Percentiles rank a stretch among this genome's conserved stretches.
Conservation (phyloP, 2,797 vertebrate genomes). For the Acanthis flammea region DNA sequence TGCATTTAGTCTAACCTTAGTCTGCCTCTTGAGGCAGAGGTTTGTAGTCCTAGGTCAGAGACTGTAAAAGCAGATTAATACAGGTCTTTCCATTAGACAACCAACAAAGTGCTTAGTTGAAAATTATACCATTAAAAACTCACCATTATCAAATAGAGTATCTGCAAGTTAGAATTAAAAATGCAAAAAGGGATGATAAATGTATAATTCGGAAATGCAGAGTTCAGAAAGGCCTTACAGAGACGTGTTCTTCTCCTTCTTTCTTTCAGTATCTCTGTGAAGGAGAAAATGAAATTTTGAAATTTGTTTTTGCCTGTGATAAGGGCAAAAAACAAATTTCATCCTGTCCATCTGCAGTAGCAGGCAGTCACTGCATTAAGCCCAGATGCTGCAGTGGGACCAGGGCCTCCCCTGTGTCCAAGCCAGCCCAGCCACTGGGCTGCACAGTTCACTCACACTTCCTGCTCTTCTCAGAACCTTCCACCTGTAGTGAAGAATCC, state of each 20-base stretch:
- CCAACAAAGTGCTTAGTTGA: not conserved
- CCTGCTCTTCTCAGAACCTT: not conserved
- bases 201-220: not conserved
- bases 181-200: not conserved
- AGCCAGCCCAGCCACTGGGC: not conserved
- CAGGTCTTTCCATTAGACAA: not conserved
- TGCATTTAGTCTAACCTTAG: not conserved
- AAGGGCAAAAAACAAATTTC: too few species aligned
- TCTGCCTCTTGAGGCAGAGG: not conserved
- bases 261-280: not conserved
- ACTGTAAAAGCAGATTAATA: not conserved
- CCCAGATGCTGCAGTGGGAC: not conserved
- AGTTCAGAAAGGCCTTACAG: not conserved
- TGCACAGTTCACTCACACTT: not conserved
- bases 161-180: not conserved
- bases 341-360: not conserved
- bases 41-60: not conserved
- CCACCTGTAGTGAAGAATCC: not conserved
- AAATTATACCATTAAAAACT: not conserved
- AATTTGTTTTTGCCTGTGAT: too few species aligned
- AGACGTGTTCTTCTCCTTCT: not conserved
- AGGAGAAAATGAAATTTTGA: too few species aligned
- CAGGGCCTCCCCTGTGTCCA: fast-evolving
- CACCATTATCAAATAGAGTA: not conserved
- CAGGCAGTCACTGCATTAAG: not conserved